phyloP scores from a whole-genome alignment of 2,888 invertebrate species.

The Drosophila putrida region DNA sequence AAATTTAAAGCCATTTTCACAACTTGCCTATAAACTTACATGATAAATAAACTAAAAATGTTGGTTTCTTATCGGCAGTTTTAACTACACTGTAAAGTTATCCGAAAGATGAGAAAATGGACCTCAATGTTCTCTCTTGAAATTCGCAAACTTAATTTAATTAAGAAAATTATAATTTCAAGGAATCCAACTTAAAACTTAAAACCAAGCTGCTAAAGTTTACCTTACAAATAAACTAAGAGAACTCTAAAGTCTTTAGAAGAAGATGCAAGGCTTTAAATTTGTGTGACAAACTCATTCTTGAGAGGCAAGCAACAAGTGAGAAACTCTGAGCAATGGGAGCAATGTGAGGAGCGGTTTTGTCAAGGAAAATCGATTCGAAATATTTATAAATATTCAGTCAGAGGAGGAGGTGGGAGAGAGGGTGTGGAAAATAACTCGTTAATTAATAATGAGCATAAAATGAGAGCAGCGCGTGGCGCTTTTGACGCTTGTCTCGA shows the following conservation, averaged over 20 bases:
- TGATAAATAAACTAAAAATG: too few species aligned
- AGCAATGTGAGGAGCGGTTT: slow-evolving; percentile 13
- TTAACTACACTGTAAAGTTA: too few species aligned
- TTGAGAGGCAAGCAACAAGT: slow-evolving; percentile 43
- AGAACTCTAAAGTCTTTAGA: background rate
- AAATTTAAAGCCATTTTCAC: too few species aligned
- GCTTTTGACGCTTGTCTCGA: slow-evolving; percentile 36
- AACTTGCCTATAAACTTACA: too few species aligned
- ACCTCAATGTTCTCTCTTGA: too few species aligned
- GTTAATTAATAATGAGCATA: slow-evolving; percentile 79
- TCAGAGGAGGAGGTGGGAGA: too few species aligned
- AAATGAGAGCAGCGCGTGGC: slow-evolving; percentile 73
- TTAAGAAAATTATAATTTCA: too few species aligned
- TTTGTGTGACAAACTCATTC: background rate
- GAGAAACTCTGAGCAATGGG: background rate
- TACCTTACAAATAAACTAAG: background rate
- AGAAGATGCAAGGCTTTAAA: background rate
- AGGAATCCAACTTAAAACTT: too few species aligned
- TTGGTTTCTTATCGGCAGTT: too few species aligned
- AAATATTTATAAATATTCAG: slow-evolving; percentile 75
- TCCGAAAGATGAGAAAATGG: too few species aligned
- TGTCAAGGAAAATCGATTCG: slow-evolving; percentile 68
- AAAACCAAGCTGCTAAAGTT: background rate
- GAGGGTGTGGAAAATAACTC: slow-evolving; percentile 72
- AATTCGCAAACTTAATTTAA: too few species aligned